Base-by-base conservation (phyloP, 2,797 vertebrate species). In the Typhlichthys eigenmanni region DNA sequence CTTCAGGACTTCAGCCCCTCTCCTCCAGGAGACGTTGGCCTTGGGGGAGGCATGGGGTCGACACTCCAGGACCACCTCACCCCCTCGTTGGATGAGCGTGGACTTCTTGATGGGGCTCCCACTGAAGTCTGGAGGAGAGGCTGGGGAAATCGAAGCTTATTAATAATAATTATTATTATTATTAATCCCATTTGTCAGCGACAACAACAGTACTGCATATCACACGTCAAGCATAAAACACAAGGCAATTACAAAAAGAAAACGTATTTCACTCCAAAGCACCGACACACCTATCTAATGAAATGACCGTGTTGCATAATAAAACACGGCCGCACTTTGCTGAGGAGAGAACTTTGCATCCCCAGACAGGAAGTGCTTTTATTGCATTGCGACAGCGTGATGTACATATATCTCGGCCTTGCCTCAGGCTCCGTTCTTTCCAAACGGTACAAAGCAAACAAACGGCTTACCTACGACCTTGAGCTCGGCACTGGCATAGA, bases 111-210 rank as follows among this genome's bases (percentile, higher is more conserved):
- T 69, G 0, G 94, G 91, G 6, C 77, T 92, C 66, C 88, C 91
- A 43, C 89, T 92, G 84, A 97, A 97, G 88, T 95, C 92, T 0
- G 95, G 95, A 7, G 94, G 91, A 16, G 92, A 94, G 46, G 92
- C 95, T 96, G 71, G 56, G 63, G 71, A 79, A 72, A 47, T 76
- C 49, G 80, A 5, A 57, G 8, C n/a, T 0, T 29, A 62, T 72
- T 79, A 52, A 72, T 64, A 17, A 17, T 17, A 1, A 17, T 17
- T 17, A 17, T 17, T 17, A 17, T 17, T 17, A 17, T 0, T 29
- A 62, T 72, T 79, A 52, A 72, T 64, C 49, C 58, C 34, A 52
- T 80, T 78, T 78, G 71, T 79, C 38, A 38, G 13, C 50, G 46
- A 58, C 52, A 68, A 58, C 52, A 68, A 63, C 71, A 62, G 58